phyloP scores from a whole-genome alignment of 1,140 invertebrate species.

The Lanistes nyassanus region DNA sequence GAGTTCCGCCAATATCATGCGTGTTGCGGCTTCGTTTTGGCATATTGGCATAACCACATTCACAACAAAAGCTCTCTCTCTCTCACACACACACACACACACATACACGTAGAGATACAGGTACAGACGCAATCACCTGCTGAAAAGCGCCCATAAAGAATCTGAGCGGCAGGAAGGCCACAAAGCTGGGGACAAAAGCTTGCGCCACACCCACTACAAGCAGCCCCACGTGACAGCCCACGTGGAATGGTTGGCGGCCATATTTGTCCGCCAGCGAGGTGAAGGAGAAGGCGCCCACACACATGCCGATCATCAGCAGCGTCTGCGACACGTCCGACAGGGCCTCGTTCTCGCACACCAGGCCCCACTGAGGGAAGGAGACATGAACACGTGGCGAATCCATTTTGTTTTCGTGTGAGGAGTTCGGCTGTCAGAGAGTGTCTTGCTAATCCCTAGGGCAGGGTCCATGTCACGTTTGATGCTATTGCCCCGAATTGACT shows the following conservation, averaged over 20 bases:
- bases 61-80: too few species aligned
- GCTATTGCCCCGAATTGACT: background rate
- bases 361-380: conserved; percentile 46
- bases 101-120: background rate
- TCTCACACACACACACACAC: conserved; percentile 11
- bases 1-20: too few species aligned
- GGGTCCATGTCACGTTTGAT: background rate
- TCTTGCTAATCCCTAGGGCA: too few species aligned
- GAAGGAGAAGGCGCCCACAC: conserved; percentile 44
- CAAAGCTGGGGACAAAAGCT: conserved; percentile 38
- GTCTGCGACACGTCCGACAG: conserved; percentile 49
- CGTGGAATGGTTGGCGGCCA: conserved; percentile 46
- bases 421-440: too few species aligned
- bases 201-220: conserved; percentile 22
- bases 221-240: conserved; percentile 27
- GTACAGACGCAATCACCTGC: conserved; percentile 32
- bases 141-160: conserved; percentile 42
- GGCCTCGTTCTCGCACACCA: conserved; percentile 53
- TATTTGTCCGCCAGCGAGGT: conserved; percentile 45
- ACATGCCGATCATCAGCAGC: conserved; percentile 46
- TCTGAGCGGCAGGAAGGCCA: conserved; percentile 33
- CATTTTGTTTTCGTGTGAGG: too few species aligned
- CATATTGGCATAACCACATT: too few species aligned
- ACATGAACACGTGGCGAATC: background rate
- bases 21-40: too few species aligned